phyloP scores from a whole-genome alignment of 2,888 invertebrate species.

The Lepidonotus clava region DNA sequence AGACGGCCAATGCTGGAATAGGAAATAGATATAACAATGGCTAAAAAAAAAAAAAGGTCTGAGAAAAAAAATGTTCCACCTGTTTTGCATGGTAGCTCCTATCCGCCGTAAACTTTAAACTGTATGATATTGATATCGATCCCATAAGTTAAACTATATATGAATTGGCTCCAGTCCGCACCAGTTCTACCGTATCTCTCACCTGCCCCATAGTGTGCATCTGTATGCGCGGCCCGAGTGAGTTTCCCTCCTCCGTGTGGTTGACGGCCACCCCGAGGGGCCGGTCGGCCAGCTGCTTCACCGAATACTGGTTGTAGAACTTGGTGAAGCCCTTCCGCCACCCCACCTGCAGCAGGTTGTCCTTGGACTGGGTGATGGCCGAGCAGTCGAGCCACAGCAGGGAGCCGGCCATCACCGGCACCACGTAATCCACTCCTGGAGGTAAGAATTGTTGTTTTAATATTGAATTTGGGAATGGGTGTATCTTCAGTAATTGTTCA shows the following conservation, averaged over 20 bases:
- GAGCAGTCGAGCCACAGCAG: slow-evolving; percentile 55
- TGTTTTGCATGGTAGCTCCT: too few species aligned
- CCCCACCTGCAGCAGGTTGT: slow-evolving; percentile 44
- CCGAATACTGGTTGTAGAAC: slow-evolving; percentile 50
- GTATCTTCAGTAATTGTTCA: background rate
- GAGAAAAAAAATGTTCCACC: too few species aligned
- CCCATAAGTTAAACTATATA: too few species aligned
- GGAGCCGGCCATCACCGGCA: slow-evolving; percentile 48
- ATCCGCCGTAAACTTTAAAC: too few species aligned
- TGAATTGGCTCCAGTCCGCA: too few species aligned
- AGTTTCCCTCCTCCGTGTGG: background rate
- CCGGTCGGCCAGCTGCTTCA: background rate
- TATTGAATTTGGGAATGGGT: background rate
- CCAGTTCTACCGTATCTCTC: background rate
- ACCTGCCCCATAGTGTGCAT: slow-evolving; percentile 41
- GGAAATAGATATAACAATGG: too few species aligned
- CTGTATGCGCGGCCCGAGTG: background rate
- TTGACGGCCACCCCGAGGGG: slow-evolving; percentile 4
- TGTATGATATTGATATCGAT: too few species aligned
- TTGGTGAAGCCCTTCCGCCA: slow-evolving; percentile 23
- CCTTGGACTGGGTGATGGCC: background rate
- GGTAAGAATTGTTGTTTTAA: too few species aligned
- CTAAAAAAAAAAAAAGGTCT: background rate
- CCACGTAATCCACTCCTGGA: slow-evolving; percentile 52
- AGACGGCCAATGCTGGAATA: too few species aligned